These are phyloP conservation scores for Magallana ariakensis DNA, from an alignment of 1,140 invertebrate species.

Conservation along the genomic window DNA sequence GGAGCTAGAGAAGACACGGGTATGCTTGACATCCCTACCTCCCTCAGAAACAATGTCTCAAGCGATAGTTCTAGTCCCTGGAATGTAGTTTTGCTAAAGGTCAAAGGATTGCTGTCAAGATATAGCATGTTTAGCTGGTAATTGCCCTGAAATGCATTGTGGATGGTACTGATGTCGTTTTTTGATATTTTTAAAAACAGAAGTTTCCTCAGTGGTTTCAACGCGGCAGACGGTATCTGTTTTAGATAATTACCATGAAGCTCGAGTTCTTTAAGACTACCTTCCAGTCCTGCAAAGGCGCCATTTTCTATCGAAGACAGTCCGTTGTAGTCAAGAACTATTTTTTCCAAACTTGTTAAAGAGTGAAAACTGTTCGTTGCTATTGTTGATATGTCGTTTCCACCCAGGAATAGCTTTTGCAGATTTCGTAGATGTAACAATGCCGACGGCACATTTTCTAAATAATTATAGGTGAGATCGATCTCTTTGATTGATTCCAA, in stretches of 20 bases:
- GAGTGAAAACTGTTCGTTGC: constrained; percentile 48
- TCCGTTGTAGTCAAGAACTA: constrained; percentile 52
- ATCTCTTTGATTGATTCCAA: constrained; percentile 50
- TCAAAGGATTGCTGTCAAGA: constrained; percentile 52
- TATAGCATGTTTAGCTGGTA: constrained; percentile 52
- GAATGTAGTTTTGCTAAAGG: constrained; percentile 52
- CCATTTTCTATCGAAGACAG: constrained; percentile 51
- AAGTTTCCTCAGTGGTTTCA: constrained; percentile 41
- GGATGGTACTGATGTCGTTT: constrained; percentile 52
- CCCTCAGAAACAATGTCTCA: constrained; percentile 50
- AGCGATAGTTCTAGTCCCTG: constrained; percentile 51
- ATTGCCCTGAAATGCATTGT: constrained; percentile 51
- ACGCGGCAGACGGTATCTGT: constrained; percentile 41
- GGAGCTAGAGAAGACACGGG: constrained; percentile 41
- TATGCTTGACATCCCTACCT: constrained; percentile 45
- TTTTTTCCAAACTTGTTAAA: constrained; percentile 36
- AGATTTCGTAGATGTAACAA: constrained; percentile 47
- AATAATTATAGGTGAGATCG: constrained; percentile 57
- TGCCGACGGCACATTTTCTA: constrained; percentile 53
- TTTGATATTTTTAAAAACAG: constrained; percentile 50
- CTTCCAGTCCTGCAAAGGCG: constrained; percentile 52
- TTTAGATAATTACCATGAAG: constrained; percentile 51
- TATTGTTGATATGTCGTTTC: constrained; percentile 52
- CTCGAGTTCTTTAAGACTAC: constrained; percentile 49
- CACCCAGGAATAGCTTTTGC: constrained; percentile 47